Evolutionary conservation across 2,888 invertebrate genomes (phyloP).

Genomic region (Drosophila phalerata): DNA sequence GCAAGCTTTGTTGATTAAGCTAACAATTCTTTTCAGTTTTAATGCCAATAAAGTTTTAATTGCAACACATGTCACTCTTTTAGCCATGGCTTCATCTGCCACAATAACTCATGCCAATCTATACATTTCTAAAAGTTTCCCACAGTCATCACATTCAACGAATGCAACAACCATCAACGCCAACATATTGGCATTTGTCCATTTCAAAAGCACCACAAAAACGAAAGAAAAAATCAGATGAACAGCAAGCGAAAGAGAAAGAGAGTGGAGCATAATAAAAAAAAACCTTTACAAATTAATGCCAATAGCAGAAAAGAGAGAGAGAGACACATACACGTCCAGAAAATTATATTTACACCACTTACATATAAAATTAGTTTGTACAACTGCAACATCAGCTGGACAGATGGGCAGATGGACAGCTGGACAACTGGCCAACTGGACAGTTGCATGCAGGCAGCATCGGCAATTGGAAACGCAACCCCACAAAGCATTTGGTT

Average conservation of each 20-base stretch:
- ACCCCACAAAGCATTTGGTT: constrained; percentile 33
- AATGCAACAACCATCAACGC: constrained; percentile 67
- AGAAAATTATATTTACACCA: constrained; percentile 83
- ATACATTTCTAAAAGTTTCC: constrained; percentile 49
- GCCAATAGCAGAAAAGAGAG: constrained; percentile 56
- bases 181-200: constrained; percentile 76
- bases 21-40: background rate
- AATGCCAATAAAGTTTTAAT: constrained; percentile 40
- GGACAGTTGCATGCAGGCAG: constrained; percentile 15
- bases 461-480: constrained; percentile 25
- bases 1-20: constrained; percentile 3
- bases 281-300: constrained; percentile 76
- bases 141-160: constrained; percentile 67
- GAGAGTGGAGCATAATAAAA: constrained; percentile 10
- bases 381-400: constrained; percentile 66
- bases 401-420: constrained; percentile 22
- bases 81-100: constrained; percentile 49
- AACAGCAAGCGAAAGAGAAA: constrained; percentile 18
- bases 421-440: constrained; percentile 9
- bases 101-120: constrained; percentile 54
- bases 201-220: constrained; percentile 50
- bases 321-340: constrained; percentile 41
- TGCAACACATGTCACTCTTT: constrained; percentile 53
- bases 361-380: constrained; percentile 83
- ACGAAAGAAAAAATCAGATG: constrained; percentile 35